Percentiles rank a stretch among this genome's conserved stretches.
Conservation (phyloP, 1,140 invertebrate genomes). For the Lepidurus apus region DNA sequence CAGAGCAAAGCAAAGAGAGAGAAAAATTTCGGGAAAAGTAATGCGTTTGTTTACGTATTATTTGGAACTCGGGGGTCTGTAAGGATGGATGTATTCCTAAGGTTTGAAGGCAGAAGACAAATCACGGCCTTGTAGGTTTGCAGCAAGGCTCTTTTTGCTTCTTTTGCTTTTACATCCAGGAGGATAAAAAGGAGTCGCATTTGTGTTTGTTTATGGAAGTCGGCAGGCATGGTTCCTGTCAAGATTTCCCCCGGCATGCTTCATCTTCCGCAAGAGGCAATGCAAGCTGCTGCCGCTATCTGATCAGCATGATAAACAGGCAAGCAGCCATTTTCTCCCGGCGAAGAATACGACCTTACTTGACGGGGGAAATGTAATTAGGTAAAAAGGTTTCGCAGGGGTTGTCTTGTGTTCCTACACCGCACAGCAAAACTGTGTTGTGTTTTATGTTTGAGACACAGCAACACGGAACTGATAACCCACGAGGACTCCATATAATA, state of each 20-base stretch:
- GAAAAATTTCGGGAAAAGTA: background rate
- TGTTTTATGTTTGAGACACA: background rate
- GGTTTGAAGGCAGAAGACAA: background rate
- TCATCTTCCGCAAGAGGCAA: slow-evolving; percentile 16
- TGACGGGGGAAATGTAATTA: slow-evolving; percentile 8
- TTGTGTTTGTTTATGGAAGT: slow-evolving; percentile 22
- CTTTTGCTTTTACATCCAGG: too few relatives aligned
- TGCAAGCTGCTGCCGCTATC: slow-evolving; percentile 9
- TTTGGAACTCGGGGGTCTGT: background rate
- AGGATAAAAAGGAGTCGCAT: background rate
- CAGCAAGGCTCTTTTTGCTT: background rate
- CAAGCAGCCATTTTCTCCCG: background rate
- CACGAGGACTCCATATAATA: background rate
- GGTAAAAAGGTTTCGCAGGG: slow-evolving; percentile 15
- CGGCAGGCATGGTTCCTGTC: slow-evolving; percentile 20
- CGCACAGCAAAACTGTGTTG: background rate
- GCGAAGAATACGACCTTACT: slow-evolving; percentile 9
- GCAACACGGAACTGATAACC: background rate
- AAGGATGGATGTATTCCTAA: background rate
- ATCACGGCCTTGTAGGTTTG: background rate
- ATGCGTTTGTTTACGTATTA: background rate
- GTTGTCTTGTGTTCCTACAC: background rate
- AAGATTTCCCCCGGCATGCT: slow-evolving; percentile 7
- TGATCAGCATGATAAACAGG: slow-evolving; percentile 20
- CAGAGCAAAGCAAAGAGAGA: background rate